Evolutionary conservation across 2,113 vertebrate species (phyloP).

Genomic region (Zapornia atra): DNA sequence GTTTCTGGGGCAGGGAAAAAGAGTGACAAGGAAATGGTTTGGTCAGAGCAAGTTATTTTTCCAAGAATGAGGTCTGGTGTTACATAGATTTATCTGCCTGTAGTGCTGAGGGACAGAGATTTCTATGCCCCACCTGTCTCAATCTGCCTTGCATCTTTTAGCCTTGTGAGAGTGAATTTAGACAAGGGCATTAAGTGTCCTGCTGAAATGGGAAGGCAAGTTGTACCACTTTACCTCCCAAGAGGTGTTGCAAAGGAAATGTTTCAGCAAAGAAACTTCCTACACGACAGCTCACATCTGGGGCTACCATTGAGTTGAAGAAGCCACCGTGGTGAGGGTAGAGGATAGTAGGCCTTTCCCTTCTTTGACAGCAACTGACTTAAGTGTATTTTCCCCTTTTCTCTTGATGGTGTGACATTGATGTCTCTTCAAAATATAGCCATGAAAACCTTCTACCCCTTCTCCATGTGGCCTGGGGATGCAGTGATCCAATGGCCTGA

Average conservation of each 20-base stretch:
- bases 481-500: neutral
- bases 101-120: neutral
- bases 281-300: neutral
- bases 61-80: neutral
- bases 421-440: fast-evolving
- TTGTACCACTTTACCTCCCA: neutral
- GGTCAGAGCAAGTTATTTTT: neutral
- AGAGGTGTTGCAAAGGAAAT: neutral
- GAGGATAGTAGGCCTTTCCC: neutral
- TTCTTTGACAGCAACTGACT: neutral
- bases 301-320: neutral
- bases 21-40: neutral
- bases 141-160: neutral
- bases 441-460: neutral
- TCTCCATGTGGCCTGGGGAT: neutral
- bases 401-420: neutral
- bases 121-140: fast-evolving
- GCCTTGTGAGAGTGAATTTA: neutral
- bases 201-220: neutral
- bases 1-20: neutral
- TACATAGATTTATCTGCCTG: neutral
- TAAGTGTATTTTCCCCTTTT: neutral
- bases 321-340: neutral
- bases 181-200: neutral
- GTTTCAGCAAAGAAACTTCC: neutral